Base-by-base conservation (phyloP, 1,140 invertebrate species). In the Drosophila pruinosa region DNA sequence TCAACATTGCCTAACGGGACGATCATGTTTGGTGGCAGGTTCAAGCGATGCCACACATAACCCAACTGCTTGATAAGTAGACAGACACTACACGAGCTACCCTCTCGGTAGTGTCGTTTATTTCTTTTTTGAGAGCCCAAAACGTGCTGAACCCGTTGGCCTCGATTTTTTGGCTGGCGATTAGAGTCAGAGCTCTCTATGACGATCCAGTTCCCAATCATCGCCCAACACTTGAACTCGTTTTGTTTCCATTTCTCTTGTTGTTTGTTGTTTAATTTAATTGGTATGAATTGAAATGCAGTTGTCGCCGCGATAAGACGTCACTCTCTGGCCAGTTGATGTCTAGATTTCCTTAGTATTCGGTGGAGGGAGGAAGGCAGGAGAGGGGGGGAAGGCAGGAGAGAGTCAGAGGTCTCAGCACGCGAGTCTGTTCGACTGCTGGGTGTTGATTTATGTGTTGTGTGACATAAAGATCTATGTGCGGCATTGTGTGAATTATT, bases 201-300 rank as follows among this genome's bases (percentile, higher is more conserved):
- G 8, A 10, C n/a, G 22, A 3, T 52, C 28, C 56, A 28, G n/a
- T 61, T 26, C 6, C 12, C 17, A 39, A 68, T 24, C 31, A 68
- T 24, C 31, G 19, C 6, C 17, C n/a, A n/a, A n/a, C n/a, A 31
- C 56, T 61, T 36, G 19, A 53, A 63, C 41, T 50, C 34, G 58
- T 41, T 50, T 52, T 28, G 14, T 3, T 38, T 34, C 2, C n/a
- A 10, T 17, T 12, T 38, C 17, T 24, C n/a, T 39, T 53, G 53
- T 59, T 47, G 59, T 78, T 61, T 69, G 59, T 78, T 83, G 80
- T 76, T 73, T 45, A 34, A 70, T 47, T 77, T 85, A 85, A 85
- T 85, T 85, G 72, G 86, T 86, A 85, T 85, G 80, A 85, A 85
- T 86, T 85, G 81, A 85, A 85, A 86, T 86, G 73, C 68, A 80